These are phyloP conservation scores for Aphodius sticticus DNA, from an alignment of 2,888 invertebrate species.

Conservation along the genomic window DNA sequence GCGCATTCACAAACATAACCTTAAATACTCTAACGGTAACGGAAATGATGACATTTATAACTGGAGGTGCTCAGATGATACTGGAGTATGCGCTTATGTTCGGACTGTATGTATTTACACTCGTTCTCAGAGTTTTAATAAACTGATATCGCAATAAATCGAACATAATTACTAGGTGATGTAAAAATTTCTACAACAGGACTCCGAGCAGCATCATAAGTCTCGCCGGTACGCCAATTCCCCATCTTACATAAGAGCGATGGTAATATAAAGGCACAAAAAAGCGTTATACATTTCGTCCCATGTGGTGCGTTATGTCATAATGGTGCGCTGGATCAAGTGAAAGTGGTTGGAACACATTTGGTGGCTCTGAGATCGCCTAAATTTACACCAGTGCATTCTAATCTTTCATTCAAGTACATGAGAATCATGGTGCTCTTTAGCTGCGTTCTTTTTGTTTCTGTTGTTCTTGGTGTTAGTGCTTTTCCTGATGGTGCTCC, in stretches of 20 bases:
- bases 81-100: no score
- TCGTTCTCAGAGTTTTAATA: no score
- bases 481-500: constrained; percentile 85
- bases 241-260: neutral
- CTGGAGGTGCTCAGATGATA: no score
- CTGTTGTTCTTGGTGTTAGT: constrained; percentile 26
- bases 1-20: no score
- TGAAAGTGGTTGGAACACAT: neutral
- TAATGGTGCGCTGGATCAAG: neutral
- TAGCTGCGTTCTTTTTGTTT: neutral
- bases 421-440: constrained; percentile 9
- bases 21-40: no score
- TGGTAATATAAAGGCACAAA: neutral
- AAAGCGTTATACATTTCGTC: neutral
- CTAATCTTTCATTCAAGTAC: constrained; percentile 27
- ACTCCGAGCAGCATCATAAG: no score
- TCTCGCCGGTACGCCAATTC: no score
- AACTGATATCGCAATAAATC: no score
- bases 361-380: neutral
- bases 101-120: no score
- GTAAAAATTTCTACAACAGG: no score
- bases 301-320: neutral
- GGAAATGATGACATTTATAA: no score
- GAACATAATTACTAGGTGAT: no score
- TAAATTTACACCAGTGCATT: constrained; percentile 5